Percentiles rank a stretch among this genome's conserved stretches.
Evolutionary conservation across 2,797 vertebrate genomes (phyloP).

Genomic region (Loris lydekkerianus): DNA sequence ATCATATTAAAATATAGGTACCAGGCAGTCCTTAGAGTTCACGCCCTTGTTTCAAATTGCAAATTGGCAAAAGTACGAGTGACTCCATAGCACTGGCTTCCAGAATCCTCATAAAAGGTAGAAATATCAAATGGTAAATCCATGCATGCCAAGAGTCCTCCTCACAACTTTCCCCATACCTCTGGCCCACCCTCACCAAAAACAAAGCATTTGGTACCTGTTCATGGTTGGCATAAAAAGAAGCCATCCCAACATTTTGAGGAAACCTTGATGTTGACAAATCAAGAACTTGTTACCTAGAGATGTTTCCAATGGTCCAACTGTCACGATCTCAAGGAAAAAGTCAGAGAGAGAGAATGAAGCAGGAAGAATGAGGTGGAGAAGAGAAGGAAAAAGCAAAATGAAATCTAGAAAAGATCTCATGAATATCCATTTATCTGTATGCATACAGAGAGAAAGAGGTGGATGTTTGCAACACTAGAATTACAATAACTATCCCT

Average conservation of each 20-base stretch:
- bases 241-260: neutral
- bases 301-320: conserved; percentile 43
- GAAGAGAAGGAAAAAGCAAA: neutral
- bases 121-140: neutral
- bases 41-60: neutral
- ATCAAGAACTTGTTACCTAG: conserved; percentile 58
- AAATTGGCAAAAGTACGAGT: neutral
- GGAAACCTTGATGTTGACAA: conserved; percentile 61
- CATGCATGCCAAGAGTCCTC: neutral
- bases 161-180: neutral
- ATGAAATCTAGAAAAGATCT: conserved; percentile 26
- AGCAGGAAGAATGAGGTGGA: neutral
- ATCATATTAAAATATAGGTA: neutral
- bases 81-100: neutral
- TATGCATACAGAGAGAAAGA: neutral
- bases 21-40: neutral
- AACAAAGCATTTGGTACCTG: conserved; percentile 64
- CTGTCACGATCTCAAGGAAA: conserved; percentile 25
- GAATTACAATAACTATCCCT: neutral
- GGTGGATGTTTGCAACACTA: neutral
- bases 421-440: neutral
- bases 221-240: conserved; percentile 52
- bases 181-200: neutral
- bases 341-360: neutral
- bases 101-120: neutral